Conservation (phyloP, 2,113 vertebrate species). For the Anhinga anhinga region DNA sequence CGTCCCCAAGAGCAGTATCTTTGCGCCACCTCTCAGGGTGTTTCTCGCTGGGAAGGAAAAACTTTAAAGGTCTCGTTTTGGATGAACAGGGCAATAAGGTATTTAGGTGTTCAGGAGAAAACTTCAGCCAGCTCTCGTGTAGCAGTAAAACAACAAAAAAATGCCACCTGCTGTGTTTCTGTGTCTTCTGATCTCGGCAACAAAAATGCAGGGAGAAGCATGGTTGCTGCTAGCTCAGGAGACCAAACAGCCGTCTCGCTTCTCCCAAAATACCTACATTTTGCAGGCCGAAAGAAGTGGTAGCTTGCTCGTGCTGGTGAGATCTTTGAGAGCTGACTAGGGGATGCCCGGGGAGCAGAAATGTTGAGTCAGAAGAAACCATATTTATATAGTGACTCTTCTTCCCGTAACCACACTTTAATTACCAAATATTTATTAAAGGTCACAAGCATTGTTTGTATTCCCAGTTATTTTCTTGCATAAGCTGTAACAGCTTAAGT, state of each 20-base stretch:
- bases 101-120: not conserved
- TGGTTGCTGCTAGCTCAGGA: not conserved
- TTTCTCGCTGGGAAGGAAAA: not conserved
- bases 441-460: constrained; percentile 39
- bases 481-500: not conserved
- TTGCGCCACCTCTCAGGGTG: not conserved
- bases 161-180: constrained; percentile 8
- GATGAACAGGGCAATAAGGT: not conserved
- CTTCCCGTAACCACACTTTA: constrained; percentile 28
- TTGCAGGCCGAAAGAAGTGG: not conserved
- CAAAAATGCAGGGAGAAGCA: not conserved
- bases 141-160: not conserved
- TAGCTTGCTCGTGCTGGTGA: not conserved
- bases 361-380: constrained; percentile 23
- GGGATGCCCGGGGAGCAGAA: not conserved
- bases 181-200: not conserved
- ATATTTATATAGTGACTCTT: not conserved
- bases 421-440: constrained; percentile 51
- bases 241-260: not conserved
- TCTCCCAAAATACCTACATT: not conserved
- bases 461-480: constrained; percentile 4
- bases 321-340: not conserved
- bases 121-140: not conserved
- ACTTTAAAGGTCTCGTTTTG: not conserved
- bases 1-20: not conserved